Evolutionary conservation across 2,113 vertebrate genomes (phyloP).

Genomic region (Lepus europaeus): DNA sequence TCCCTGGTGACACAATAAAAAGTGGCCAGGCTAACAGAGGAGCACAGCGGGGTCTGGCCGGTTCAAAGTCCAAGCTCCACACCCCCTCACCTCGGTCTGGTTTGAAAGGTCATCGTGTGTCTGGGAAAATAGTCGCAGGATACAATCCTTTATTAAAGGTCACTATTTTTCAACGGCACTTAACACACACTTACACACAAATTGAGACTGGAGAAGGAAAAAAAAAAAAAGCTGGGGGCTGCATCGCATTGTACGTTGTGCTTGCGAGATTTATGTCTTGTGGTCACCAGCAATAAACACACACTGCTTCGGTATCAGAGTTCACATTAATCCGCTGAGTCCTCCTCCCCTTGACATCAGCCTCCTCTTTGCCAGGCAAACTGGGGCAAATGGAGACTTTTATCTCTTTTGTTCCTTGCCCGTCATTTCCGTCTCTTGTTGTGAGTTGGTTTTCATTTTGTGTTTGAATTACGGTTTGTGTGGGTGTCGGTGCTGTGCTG

Average conservation of each 20-base stretch:
- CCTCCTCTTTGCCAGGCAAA: slow-evolving; percentile 85
- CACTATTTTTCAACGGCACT: slow-evolving; percentile 96
- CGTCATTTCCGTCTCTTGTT: slow-evolving; percentile 65
- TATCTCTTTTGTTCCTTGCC: slow-evolving; percentile 80
- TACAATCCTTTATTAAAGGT: slow-evolving; percentile 98
- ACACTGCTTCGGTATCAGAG: slow-evolving; percentile 87
- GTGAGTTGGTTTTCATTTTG: slow-evolving; percentile 14
- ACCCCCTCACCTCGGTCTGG: slow-evolving; percentile 96
- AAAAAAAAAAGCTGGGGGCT: slow-evolving; percentile 81
- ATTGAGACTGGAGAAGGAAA: slow-evolving; percentile 81
- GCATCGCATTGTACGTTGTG: slow-evolving; percentile 87
- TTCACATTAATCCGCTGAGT: slow-evolving; percentile 85
- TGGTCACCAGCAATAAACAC: slow-evolving; percentile 92
- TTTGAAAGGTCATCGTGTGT: slow-evolving; percentile 98
- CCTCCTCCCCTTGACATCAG: slow-evolving; percentile 78
- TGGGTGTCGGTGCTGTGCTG: neutral
- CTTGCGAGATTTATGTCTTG: slow-evolving; percentile 88
- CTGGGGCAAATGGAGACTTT: slow-evolving; percentile 78
- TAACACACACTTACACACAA: slow-evolving; percentile 91
- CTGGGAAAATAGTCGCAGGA: slow-evolving; percentile 96
- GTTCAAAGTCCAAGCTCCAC: slow-evolving; percentile 94
- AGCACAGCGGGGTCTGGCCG: slow-evolving; percentile 92
- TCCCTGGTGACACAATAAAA: slow-evolving; percentile 94
- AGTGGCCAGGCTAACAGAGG: slow-evolving; percentile 93
- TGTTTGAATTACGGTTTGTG: neutral